Evolutionary conservation across 2,888 invertebrate species (phyloP), one percentile per base, ranked within the genome.

Genomic region (Escarpia spicata): DNA sequence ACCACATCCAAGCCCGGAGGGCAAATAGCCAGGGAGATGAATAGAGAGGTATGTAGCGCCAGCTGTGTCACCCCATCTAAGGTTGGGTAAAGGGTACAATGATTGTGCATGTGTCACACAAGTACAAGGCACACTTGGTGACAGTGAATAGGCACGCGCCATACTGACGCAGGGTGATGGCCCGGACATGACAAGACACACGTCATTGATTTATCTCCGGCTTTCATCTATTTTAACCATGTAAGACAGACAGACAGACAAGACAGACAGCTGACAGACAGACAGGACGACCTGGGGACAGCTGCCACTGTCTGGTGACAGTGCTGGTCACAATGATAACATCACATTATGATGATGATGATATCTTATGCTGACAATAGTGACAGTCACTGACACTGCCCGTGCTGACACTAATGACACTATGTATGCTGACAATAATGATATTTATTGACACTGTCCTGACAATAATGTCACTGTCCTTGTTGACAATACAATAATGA

Each of bases 11-110:
- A 4, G 75, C 19, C 75, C 75, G 3, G 26, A 26, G 60, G 75
- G 75, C 26, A 19, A 26, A 75, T 26, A 26, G n/a, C 26, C 4
- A 26, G 75, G 4, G 26, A 19, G 75, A 26, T 75, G 75, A 75
- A 75, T 75, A 75, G 75, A 75, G 75, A 75, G 75, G 75, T 75
- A 75, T 75, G 75, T 75, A 26, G 75, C 26, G 75, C 75, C 75
- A 75, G 75, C 75, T 75, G 75, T 75, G 75, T 2, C 75, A 75
- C 19, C 75, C 75, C 19, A 75, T 26, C 75, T 26, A 75, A 26
- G 75, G n/a, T 6, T n/a, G 75, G 75, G 75, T 26, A 75, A 75
- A 26, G 75, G 75, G 75, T 75, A 26, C 75, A 75, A 6, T n/a
- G 26, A 75, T 75, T 75, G 75, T 75, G 26, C n/a, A 1, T 19